Evolutionary conservation across 2,113 vertebrate species (phyloP).

Genomic region (Podarcis cretensis): DNA sequence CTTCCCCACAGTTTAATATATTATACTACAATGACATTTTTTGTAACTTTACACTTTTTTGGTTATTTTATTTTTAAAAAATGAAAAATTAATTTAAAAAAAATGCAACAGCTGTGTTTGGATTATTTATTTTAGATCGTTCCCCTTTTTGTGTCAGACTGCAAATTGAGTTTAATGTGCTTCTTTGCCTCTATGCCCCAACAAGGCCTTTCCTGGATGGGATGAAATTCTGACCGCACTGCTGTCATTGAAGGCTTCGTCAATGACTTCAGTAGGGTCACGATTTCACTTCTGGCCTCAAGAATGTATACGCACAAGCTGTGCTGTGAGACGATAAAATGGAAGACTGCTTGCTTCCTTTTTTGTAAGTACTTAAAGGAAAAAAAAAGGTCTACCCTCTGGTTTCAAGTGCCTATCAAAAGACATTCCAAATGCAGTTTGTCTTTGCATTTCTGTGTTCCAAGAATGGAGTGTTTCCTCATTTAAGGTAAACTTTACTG

Average conservation of each 20-base stretch:
- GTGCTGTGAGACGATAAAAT: slow-evolving; percentile 73
- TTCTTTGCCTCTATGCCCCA: slow-evolving; percentile 69
- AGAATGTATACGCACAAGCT: slow-evolving; percentile 82
- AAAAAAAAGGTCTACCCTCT: slow-evolving; percentile 73
- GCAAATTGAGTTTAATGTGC: slow-evolving; percentile 90
- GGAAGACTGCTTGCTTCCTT: slow-evolving; percentile 76
- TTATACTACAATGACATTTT: slow-evolving; percentile 99
- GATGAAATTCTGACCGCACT: slow-evolving; percentile 10
- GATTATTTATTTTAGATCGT: slow-evolving; percentile 98
- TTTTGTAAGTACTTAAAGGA: slow-evolving; percentile 77
- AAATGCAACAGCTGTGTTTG: slow-evolving; percentile 93
- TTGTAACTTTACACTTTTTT: slow-evolving; percentile 99
- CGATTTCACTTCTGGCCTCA: slow-evolving; percentile 73
- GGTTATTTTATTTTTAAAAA: slow-evolving; percentile 93
- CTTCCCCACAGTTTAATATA: slow-evolving; percentile 99
- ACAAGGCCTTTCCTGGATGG: slow-evolving; percentile 29
- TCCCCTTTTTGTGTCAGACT: slow-evolving; percentile 88
- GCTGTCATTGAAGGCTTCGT: slow-evolving; percentile 21
- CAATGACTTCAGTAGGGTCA: slow-evolving; percentile 19
- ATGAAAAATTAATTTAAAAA: slow-evolving; percentile 99
- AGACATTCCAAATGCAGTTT: slow-evolving; percentile 95
- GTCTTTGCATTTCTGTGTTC: slow-evolving; percentile 84
- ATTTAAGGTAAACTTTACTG: slow-evolving; percentile 86
- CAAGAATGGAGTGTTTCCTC: slow-evolving; percentile 82
- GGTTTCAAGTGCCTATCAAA: slow-evolving; percentile 88